Percentiles rank a stretch among this genome's conserved stretches.
Evolutionary conservation across 2,888 invertebrate species (phyloP).

Genomic region (Drosophila mercatorum): DNA sequence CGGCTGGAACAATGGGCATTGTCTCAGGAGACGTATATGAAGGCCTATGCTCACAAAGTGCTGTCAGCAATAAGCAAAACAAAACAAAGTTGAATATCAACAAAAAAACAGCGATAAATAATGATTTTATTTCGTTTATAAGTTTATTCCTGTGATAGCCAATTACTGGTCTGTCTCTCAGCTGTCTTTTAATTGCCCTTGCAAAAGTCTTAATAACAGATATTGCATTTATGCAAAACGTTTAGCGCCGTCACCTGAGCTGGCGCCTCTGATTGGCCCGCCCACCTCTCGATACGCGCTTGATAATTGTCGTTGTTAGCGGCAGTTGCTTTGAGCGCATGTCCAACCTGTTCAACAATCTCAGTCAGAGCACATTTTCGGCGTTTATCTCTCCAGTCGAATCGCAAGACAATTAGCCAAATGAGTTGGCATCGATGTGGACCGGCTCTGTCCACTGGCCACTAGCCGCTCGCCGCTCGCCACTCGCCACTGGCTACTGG

Average conservation of each 20-base stretch:
- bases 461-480: background rate
- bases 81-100: slow-evolving; percentile 2
- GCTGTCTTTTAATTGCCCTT: slow-evolving; percentile 62
- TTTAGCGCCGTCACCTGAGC: slow-evolving; percentile 66
- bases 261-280: slow-evolving; percentile 59
- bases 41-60: slow-evolving; percentile 18
- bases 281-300: slow-evolving; percentile 19
- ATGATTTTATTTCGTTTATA: slow-evolving; percentile 8
- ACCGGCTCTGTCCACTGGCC: slow-evolving; percentile 9
- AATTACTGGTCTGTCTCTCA: slow-evolving; percentile 35
- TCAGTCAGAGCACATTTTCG: slow-evolving; percentile 20
- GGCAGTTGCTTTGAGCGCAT: slow-evolving; percentile 55
- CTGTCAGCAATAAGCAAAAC: slow-evolving; percentile 26
- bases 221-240: slow-evolving; percentile 59
- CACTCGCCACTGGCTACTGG: background rate
- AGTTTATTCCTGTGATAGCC: slow-evolving; percentile 5
- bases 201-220: slow-evolving; percentile 58
- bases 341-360: slow-evolving; percentile 38
- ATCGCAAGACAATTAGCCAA: slow-evolving; percentile 74
- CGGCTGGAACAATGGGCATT: slow-evolving; percentile 48
- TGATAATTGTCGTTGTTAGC: slow-evolving; percentile 8
- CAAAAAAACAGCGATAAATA: slow-evolving; percentile 13
- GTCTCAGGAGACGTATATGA: slow-evolving; percentile 29
- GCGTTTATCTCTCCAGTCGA: slow-evolving; percentile 48
- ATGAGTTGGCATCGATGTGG: slow-evolving; percentile 64